Percentiles rank a stretch among this genome's conserved stretches.
phyloP scores from a whole-genome alignment of 2,888 invertebrate genomes.

The Drosophila subquinaria region DNA sequence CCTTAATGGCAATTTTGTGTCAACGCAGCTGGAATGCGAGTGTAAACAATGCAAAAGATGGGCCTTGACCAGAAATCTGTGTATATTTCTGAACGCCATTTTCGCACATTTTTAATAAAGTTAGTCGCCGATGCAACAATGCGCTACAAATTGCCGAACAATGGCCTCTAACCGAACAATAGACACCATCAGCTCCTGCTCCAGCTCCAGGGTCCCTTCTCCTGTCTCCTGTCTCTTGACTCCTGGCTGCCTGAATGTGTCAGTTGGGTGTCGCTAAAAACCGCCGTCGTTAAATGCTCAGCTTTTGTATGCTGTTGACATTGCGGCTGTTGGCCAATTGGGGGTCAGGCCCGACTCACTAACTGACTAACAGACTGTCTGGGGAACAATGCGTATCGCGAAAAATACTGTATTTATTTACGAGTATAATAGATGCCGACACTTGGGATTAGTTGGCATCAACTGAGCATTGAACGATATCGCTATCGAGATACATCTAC shows the following conservation, averaged over 20 bases:
- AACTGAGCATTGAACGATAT: slow-evolving; percentile 58
- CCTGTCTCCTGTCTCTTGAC: neutral
- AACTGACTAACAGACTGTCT: neutral
- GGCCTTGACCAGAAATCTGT: slow-evolving; percentile 3
- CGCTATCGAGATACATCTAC: slow-evolving; percentile 8
- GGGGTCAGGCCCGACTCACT: neutral
- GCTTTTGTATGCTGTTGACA: slow-evolving; percentile 54
- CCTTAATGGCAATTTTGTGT: slow-evolving; percentile 70
- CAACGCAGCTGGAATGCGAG: slow-evolving; percentile 58
- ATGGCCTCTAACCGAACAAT: slow-evolving; percentile 58
- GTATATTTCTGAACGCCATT: neutral
- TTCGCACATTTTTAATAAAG: slow-evolving; percentile 42
- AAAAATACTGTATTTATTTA: slow-evolving; percentile 42
- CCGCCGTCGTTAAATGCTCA: slow-evolving; percentile 59
- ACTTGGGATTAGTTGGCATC: slow-evolving; percentile 74
- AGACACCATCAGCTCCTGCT: slow-evolving; percentile 2
- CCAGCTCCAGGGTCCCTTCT: neutral
- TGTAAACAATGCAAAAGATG: slow-evolving; percentile 26
- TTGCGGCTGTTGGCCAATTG: slow-evolving; percentile 43
- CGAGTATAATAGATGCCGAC: slow-evolving; percentile 57
- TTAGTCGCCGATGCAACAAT: slow-evolving; percentile 59
- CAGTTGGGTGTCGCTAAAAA: slow-evolving; percentile 31
- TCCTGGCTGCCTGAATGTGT: slow-evolving; percentile 20
- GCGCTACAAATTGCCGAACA: slow-evolving; percentile 71
- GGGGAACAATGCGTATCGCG: slow-evolving; percentile 43